Base-by-base conservation (phyloP, 2,113 vertebrate genomes). In the Stercorarius parasiticus region DNA sequence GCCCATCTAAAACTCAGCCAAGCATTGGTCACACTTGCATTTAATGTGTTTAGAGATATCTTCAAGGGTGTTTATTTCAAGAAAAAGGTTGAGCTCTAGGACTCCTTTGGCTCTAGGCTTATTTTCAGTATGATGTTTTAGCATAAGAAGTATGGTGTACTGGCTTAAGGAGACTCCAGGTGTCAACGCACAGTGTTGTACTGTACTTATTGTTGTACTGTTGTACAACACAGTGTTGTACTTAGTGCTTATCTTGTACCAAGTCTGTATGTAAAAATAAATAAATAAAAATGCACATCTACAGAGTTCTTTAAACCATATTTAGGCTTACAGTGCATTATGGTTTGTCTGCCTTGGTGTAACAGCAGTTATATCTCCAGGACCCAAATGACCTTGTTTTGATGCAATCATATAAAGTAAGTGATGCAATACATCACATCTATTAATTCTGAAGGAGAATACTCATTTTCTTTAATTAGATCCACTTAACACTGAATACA, bases 351-450 rank as follows among this genome's bases (percentile, higher is more conserved):
- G 15, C 22, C 32, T 82, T 69, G 50, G 47, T 79, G 47, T 73
- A 76, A 49, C 9, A 90, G 42, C 40, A 80, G 42, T 56, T 72
- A 2, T 29, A 20, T 86, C 58, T 94, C 22, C 62, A 82, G 67
- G 30, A 77, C 19, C n/a, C 7, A 82, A 27, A 43, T 56, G 70
- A 43, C 32, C 50, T 82, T 84, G n/a, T 82, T 93, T 86, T 74
- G 96, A 38, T 82, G 79, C 52, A 47, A 4, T 87, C 70, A 18
- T 64, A 2, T 7, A 53, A 95, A 43, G 38, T 30, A 93, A 87
- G 83, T 94, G 97, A 97, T 97, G 97, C 96, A 97, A 92, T 94
- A 69, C 90, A 64, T 78, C 80, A 82, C 90, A 88, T 93, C 73
- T 72, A 11, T 62, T 79, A 79, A 95, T 90, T 98, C 95, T 97